Conservation (phyloP, 2,797 vertebrate genomes). For the Ceryle rudis region DNA sequence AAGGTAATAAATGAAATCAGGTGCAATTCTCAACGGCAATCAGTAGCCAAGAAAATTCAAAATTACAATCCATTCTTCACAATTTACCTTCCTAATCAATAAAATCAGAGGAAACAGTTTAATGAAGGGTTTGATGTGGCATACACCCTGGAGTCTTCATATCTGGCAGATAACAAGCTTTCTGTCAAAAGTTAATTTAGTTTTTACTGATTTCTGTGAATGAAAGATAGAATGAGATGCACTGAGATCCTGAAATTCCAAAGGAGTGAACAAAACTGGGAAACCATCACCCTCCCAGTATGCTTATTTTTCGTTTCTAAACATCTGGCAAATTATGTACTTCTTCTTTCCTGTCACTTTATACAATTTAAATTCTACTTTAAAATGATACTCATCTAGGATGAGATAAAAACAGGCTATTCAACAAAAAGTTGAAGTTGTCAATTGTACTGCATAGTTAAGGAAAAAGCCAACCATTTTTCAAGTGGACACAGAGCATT, state of each 20-base stretch:
- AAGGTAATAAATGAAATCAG: conserved; percentile 16
- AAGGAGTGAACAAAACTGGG: neutral
- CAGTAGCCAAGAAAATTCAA: conserved; percentile 9
- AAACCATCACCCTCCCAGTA: neutral
- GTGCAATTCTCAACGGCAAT: neutral
- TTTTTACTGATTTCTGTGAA: neutral
- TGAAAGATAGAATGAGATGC: neutral
- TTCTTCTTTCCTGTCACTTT: neutral
- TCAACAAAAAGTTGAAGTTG: neutral
- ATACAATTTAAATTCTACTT: neutral
- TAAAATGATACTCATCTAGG: neutral
- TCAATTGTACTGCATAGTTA: neutral
- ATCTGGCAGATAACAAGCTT: neutral
- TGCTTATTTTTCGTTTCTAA: neutral
- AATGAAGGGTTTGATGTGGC: neutral
- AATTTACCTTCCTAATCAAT: neutral
- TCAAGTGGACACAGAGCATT: neutral
- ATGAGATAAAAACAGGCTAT: neutral
- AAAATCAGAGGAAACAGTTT: neutral
- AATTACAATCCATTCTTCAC: neutral
- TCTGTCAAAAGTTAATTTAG: neutral
- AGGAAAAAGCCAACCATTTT: neutral
- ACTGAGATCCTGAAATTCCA: neutral
- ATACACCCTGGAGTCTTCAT: neutral
- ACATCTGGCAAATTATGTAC: rapidly evolving